These are phyloP conservation scores for Aphis gossypii DNA, from an alignment of 1,140 invertebrate species.

Conservation along the genomic window DNA sequence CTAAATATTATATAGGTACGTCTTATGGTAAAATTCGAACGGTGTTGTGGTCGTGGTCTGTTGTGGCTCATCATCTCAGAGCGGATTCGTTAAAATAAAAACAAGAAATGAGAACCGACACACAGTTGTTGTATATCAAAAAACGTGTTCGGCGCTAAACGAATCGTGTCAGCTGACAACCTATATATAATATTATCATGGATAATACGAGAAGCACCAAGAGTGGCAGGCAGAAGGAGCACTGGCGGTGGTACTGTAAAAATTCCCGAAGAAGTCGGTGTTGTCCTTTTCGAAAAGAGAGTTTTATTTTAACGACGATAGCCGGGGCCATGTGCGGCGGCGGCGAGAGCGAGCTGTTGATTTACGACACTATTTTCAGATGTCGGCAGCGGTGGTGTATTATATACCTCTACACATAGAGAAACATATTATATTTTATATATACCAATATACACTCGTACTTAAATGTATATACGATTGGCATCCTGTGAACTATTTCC, in stretches of 20 bases:
- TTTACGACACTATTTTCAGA: conserved; percentile 58
- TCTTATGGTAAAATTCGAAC: background rate
- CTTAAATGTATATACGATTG: conserved; percentile 20
- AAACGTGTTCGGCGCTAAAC: conserved; percentile 47
- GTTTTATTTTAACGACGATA: conserved; percentile 57
- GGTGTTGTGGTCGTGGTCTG: background rate
- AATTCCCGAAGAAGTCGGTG: conserved; percentile 38
- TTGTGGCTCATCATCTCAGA: background rate
- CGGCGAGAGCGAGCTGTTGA: conserved; percentile 20
- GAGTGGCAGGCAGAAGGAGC: background rate
- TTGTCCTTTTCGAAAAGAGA: conserved; percentile 51
- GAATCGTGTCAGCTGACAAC: conserved; percentile 42
- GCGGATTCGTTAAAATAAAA: background rate
- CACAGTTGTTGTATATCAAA: conserved; percentile 51
- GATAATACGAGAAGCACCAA: background rate
- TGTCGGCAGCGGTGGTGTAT: conserved; percentile 34
- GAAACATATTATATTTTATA: background rate
- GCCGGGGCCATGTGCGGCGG: conserved; percentile 48
- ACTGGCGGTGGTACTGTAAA: background rate
- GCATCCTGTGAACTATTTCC: conserved; percentile 58
- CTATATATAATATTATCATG: background rate
- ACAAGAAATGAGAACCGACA: conserved; percentile 3
- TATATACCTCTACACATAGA: conserved; percentile 16
- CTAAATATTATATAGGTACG: background rate
- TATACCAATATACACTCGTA: background rate